A percentile compares a stretch with the other conserved stretches of the same genome.
These are phyloP conservation scores for Quadroppia sp. DNA, from an alignment of 2,888 invertebrate species.

Conservation along the genomic window DNA sequence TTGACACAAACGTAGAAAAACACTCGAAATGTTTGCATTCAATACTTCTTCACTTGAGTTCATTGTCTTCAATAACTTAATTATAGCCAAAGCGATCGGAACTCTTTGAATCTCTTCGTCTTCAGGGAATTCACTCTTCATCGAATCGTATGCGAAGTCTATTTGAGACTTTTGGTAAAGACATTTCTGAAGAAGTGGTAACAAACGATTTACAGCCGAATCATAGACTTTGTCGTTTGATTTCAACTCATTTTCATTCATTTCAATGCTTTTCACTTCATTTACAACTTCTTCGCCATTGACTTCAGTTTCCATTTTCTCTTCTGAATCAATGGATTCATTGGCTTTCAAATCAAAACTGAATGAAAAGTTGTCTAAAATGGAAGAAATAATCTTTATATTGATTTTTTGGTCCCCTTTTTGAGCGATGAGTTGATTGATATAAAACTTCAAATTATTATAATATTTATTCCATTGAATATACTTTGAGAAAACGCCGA, in stretches of 20 bases:
- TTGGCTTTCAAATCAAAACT: not conserved
- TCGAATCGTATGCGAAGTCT: constrained; percentile 63
- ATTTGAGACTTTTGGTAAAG: constrained; percentile 56
- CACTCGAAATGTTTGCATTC: constrained; percentile 70
- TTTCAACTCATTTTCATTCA: too few relatives aligned
- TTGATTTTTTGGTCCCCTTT: constrained; percentile 73
- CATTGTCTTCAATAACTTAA: constrained; percentile 81
- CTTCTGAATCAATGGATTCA: not conserved
- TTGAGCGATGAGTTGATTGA: constrained; percentile 65
- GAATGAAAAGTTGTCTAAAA: constrained; percentile 43
- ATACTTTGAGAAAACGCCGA: constrained; percentile 69
- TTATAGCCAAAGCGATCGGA: constrained; percentile 85
- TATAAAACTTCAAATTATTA: constrained; percentile 71
- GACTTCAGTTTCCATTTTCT: constrained; percentile 50
- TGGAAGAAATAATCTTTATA: constrained; percentile 54
- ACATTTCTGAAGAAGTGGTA: constrained; percentile 74
- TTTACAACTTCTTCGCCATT: constrained; percentile 32
- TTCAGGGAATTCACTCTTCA: constrained; percentile 50
- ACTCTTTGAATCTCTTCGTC: constrained; percentile 79
- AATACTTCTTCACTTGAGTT: constrained; percentile 65
- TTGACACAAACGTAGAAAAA: constrained; percentile 72
- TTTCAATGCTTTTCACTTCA: constrained; percentile 3
- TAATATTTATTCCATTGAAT: constrained; percentile 89
- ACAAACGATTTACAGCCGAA: constrained; percentile 64
- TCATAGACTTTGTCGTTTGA: constrained; percentile 65